Evolutionary conservation across 1,140 invertebrate species (phyloP), one percentile per base, ranked within the genome.

Genomic region (Archivesica marissinica): DNA sequence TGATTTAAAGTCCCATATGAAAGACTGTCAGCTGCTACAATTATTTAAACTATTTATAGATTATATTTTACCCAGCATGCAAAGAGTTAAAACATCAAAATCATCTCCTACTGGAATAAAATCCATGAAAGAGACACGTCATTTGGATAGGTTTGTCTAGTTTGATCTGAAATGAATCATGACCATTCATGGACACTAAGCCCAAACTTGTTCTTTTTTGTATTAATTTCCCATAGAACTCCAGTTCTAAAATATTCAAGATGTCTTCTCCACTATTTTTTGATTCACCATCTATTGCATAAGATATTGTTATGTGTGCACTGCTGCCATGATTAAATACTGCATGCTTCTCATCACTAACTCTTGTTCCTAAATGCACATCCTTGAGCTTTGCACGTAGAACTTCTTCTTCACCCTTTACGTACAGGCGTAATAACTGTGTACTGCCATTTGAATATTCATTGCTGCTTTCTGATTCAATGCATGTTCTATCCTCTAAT

Each of bases 261-360:
- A 81, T 38, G 23, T 81, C 61, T 35, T 81, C 68, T 9, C 79
- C 79, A 38, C 79, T 81, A 13, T 54, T 20, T 56, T 72, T 81
- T 23, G 79, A 59, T 61, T 70, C 64, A n/a, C 68, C 64, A 9
- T 56, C 64, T 9, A 35, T 70, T n/a, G 79, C 61, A 72, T 72
- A 81, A 7, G 61, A 72, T n/a, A 81, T 56, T 0, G 79, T 81
- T 0, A 81, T 52, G 72, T 81, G 79, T 38, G 79, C 79, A 39
- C 79, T 81, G 39, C 61, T 56, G 2, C 79, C 79, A 39, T 72
- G 79, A 3, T 72, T 2, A 41, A 81, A 81, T 33, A 72, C 13
- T 2, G 17, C 33, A 35, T 72, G 79, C 35, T 52, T 54, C 13
- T 76, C n/a, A 4, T 52, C 25, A 25, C 35, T 70, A 23, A 72